Evolutionary conservation across 2,888 invertebrate genomes (phyloP), one percentile per base, ranked within the genome.

Genomic region (Nemurella pictetii): DNA sequence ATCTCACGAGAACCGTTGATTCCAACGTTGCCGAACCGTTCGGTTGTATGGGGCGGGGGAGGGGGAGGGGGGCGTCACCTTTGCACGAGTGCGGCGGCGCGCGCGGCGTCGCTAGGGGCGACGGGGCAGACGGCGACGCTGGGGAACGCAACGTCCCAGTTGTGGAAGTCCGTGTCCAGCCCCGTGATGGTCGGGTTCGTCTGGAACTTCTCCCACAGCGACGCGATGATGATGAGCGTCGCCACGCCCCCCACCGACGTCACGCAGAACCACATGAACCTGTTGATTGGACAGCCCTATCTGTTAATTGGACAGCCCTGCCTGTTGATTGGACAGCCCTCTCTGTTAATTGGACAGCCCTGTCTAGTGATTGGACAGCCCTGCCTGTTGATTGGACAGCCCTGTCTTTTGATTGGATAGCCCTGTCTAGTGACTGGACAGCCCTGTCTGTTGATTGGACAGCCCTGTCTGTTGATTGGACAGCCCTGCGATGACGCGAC

Each of bases 261-360:
- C 7, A 95, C 94, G 88, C 95, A 95, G 88, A 96, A 95, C 96
- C 96, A 96, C 92, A 95, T 93, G 88, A 96, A 94, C 89, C 96
- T 96, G 89, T 2, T 7, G 81, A 7, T 3, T 32, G 26, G 28
- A 9, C 32, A 32, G 32, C 32, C n/a, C n/a, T n/a, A 94, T 89
- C 96, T 96, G 89, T 2, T 7, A 36, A 7, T 3, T 32, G 26
- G 28, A 9, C 32, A 32, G 32, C 32, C n/a, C n/a, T n/a, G 94
- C 89, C 96, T 96, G 89, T 2, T 7, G 81, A 7, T 3, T 32
- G 26, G 28, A 9, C 32, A 32, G 32, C 32, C n/a, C n/a, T n/a
- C 93, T 89, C 96, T 96, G 89, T 2, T 7, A 36, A 7, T 3
- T 32, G 26, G 28, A 9, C 32, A 32, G 32, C 32, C n/a, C n/a